Evolutionary conservation across 35 echinoderm and acorn worm species (phyloP), one percentile per base, ranked within the genome.

Genomic region (Acanthaster planci): DNA sequence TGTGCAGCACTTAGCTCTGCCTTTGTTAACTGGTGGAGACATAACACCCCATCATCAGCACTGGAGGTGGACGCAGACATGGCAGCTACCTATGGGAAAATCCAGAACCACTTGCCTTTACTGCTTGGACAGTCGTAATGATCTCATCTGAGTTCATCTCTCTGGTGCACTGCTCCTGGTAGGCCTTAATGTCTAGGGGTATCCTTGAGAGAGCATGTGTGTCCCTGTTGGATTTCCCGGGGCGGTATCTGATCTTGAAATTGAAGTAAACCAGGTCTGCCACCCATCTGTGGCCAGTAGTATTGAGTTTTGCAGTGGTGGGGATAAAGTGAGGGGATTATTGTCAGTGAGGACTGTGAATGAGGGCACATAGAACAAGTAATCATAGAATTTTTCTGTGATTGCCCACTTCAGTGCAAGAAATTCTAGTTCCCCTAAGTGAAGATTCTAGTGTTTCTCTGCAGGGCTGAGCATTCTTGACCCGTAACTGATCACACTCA

Each of bases 401-500:
- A 87, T 38, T 18, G 86, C 86, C 76, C 86, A 87, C 39, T 87
- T 87, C 19, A 80, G 50, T 19, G n/a, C n/a, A n/a, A n/a, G n/a
- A n/a, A n/a, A n/a, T n/a, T n/a, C n/a, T n/a, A n/a, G n/a, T n/a
- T n/a, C 72, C 85, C 85, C 85, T 0, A 50, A 87, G 79, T 87
- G 85, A 36, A 85, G 57, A 37, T 85, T 30, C 31, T 85, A 76
- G 8, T 89, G 83, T 26, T 72, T 59, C 44, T 89, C 87, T 29
- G 87, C 53, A 1, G 86, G 81, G 15, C 34, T 79, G 22, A 89
- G 44, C 17, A 77, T 40, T 19, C 86, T 67, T 40, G 92, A 93
- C 19, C 79, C 92, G 80, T 89, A 93, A 36, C 57, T 86, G 5
- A 93, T 89, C 12, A 93, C 86, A 37, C 87, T 36, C 57, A 82